Percentiles rank a stretch among this genome's conserved stretches.
Conservation (phyloP, 2,113 vertebrate species). For the Mirounga angustirostris region DNA sequence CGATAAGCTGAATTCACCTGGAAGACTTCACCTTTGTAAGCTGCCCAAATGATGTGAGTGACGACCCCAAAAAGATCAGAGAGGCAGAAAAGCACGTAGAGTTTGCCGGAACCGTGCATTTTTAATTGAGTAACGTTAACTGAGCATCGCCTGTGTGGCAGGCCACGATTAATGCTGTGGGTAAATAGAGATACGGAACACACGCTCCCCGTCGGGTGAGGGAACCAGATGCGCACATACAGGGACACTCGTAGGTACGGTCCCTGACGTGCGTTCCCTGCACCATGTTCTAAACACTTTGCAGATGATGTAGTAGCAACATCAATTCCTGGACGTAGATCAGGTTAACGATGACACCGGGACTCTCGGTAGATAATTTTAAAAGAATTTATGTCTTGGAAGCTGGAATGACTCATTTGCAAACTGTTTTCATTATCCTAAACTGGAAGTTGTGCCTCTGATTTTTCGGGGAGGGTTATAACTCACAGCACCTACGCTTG, state of each 20-base stretch:
- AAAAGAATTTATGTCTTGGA: neutral
- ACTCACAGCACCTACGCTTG: too few relatives aligned
- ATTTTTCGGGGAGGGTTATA: neutral
- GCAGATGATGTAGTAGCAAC: too few relatives aligned
- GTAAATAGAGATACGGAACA: neutral
- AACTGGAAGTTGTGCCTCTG: too few relatives aligned
- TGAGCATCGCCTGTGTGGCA: too few relatives aligned
- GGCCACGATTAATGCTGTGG: neutral
- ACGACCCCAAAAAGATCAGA: neutral
- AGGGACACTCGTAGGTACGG: rapidly evolving
- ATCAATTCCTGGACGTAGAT: neutral
- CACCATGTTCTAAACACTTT: neutral
- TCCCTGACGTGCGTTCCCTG: rapidly evolving
- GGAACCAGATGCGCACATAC: rapidly evolving
- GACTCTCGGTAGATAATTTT: neutral
- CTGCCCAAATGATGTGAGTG: neutral
- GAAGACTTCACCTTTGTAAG: neutral
- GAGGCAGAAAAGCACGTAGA: neutral
- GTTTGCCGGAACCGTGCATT: neutral
- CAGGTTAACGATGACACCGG: neutral
- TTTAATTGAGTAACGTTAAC: neutral
- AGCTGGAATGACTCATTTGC: neutral
- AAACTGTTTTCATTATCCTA: neutral
- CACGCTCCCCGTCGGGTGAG: neutral
- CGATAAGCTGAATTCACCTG: neutral